These are phyloP conservation scores for Sinosuthora webbiana DNA, from an alignment of 2,113 vertebrate species.

Conservation along the genomic window DNA sequence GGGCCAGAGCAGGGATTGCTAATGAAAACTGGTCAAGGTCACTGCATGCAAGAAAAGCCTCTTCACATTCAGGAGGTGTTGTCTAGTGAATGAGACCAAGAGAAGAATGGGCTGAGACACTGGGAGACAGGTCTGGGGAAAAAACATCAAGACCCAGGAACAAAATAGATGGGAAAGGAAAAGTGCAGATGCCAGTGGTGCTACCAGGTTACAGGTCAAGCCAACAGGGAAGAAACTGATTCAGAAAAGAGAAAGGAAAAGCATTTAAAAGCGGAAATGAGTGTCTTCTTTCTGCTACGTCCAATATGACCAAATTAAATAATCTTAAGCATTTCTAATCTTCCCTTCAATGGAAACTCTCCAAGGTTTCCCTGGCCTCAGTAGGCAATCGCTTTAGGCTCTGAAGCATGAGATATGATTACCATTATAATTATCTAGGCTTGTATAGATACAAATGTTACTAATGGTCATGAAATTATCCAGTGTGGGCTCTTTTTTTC, in stretches of 20 bases:
- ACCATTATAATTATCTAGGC: constrained; percentile 40
- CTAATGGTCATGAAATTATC: constrained; percentile 51
- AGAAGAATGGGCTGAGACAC: background rate
- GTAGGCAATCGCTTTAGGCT: constrained; percentile 44
- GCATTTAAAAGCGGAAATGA: background rate
- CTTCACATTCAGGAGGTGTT: background rate
- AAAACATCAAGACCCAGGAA: background rate
- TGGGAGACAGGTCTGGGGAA: background rate
- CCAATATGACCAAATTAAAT: constrained; percentile 29
- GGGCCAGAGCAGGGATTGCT: background rate
- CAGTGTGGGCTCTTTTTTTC: background rate
- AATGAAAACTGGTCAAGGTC: background rate
- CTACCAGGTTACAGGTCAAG: background rate
- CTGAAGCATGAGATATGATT: constrained; percentile 61
- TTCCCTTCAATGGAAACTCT: constrained; percentile 29
- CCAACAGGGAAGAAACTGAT: background rate
- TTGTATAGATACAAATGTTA: constrained; percentile 47
- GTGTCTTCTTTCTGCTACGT: background rate
- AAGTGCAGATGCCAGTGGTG: background rate
- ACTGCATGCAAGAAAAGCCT: background rate
- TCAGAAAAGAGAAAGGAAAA: background rate
- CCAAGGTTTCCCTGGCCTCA: constrained; percentile 42
- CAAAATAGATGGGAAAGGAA: background rate
- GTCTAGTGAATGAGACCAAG: background rate
- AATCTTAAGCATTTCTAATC: constrained; percentile 37